Evolutionary conservation across 2,888 invertebrate species (phyloP).

Genomic region (Teleiodes luculella): DNA sequence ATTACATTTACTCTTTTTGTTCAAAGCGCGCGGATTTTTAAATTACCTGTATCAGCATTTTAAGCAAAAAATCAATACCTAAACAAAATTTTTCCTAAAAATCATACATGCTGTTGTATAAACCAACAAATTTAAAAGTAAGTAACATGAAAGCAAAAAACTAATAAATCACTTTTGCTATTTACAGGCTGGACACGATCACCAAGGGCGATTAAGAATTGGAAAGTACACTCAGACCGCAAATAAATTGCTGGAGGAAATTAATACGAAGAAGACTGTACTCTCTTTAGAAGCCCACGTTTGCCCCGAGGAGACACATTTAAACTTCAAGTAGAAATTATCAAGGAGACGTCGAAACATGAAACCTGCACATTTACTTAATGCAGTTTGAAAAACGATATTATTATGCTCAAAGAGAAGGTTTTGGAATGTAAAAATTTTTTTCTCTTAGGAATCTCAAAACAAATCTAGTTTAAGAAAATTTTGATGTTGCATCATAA

Average conservation of each 20-base stretch:
- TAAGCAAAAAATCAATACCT: no score
- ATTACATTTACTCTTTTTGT: no score
- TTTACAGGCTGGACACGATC: slow-evolving; percentile 19
- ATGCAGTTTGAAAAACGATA: not conserved
- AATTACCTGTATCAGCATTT: no score
- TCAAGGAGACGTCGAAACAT: slow-evolving; percentile 1
- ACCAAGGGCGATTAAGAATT: slow-evolving; percentile 15
- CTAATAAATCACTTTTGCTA: slow-evolving; percentile 5
- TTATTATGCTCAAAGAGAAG: no score
- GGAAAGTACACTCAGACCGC: slow-evolving; percentile 13
- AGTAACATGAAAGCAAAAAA: not conserved
- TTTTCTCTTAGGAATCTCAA: no score
- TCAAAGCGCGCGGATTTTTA: no score
- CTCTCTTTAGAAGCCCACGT: slow-evolving; percentile 17
- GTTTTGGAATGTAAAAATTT: no score
- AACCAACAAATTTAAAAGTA: no score
- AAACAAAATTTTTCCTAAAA: no score
- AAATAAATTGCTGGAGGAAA: slow-evolving; percentile 17
- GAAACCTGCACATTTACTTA: slow-evolving; percentile 2
- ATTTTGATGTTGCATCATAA: not conserved
- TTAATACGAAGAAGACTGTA: slow-evolving; percentile 13
- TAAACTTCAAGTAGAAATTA: slow-evolving; percentile 21
- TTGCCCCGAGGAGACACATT: slow-evolving; percentile 16
- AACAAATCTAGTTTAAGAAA: no score
- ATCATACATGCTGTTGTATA: no score